Conservation (phyloP, 1,140 invertebrate genomes). For the Phortica variegata region DNA sequence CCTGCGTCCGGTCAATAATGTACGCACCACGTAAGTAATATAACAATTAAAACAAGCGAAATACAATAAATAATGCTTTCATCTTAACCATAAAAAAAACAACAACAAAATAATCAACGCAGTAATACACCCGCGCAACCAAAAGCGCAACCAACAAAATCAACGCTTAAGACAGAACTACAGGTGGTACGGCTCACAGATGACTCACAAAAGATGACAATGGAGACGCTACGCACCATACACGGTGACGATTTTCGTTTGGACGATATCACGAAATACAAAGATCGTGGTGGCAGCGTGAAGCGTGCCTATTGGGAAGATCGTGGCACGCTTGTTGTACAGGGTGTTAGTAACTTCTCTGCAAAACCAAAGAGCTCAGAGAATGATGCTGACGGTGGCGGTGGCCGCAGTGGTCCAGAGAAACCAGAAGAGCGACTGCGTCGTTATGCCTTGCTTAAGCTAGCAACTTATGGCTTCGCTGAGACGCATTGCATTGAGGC, state of each 20-base stretch:
- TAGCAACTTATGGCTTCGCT: slow-evolving; percentile 74
- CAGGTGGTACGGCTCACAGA: slow-evolving; percentile 67
- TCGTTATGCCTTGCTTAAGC: slow-evolving; percentile 68
- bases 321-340: slow-evolving; percentile 69
- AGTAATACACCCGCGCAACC: no score
- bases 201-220: slow-evolving; percentile 67
- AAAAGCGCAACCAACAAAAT: no score
- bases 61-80: not conserved
- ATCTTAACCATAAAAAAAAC: not conserved
- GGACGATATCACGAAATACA: slow-evolving; percentile 60
- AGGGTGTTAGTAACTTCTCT: slow-evolving; percentile 70
- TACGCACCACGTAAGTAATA: slow-evolving; percentile 13
- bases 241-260: slow-evolving; percentile 67
- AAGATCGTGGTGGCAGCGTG: slow-evolving; percentile 68
- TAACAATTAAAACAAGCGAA: not conserved
- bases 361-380: slow-evolving; percentile 19
- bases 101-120: not conserved
- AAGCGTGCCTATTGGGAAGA: slow-evolving; percentile 73
- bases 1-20: slow-evolving; percentile 31
- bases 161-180: slow-evolving; percentile 75
- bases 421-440: slow-evolving; percentile 64
- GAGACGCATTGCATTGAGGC: slow-evolving; percentile 72
- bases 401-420: slow-evolving; percentile 19
- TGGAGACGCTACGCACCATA: slow-evolving; percentile 70
- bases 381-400: slow-evolving; percentile 23